Base-by-base conservation (phyloP, 2,113 vertebrate genomes). In the Percina caprodes region DNA sequence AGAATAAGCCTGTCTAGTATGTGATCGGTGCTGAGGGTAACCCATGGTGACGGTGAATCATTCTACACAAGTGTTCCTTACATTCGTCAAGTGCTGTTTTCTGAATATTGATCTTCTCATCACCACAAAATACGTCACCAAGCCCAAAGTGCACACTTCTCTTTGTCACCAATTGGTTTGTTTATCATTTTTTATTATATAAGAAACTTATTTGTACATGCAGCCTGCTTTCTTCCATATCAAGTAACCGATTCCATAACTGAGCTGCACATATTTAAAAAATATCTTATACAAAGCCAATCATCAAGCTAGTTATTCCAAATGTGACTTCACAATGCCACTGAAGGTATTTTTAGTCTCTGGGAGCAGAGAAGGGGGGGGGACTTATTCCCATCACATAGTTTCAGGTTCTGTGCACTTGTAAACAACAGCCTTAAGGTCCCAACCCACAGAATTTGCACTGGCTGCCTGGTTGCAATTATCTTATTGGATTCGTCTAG, bases 401-500 rank as follows among this genome's bases (percentile, higher is more conserved):
- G 74, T 69, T 78, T 52, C 13, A 74, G 14, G 3, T 65, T 69
- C 24, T 42, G 21, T 65, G 18, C 55, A 48, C 24, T 56, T 46
- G 56, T 55, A 90, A 90, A 89, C 80, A 86, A 65, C 51, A 72
- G 72, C 55, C 16, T 5, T 49, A 21, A 80, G 80, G 69, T 68
- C 77, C 45, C 54, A 82, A 73, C 66, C 82, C 74, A 49, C 74
- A 71, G 23, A 84, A 42, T 82, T 45, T 5, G 26, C 39, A 39
- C 56, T 48, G 59, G n/a, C 23, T 26, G 81, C 18, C 89, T 91
- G 91, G 42, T 82, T 85, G 35, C 83, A 92, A 90, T 94, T 90
- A 89, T 89, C 23, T 48, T 30, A n/a, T 62, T 79, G 30, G 5
- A 52, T 75, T 56, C 35, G 23, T 69, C 86, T 62, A 73, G 67